These are phyloP conservation scores for Trematomus loennbergii DNA, from an alignment of 2,113 vertebrate species.

Conservation along the genomic window DNA sequence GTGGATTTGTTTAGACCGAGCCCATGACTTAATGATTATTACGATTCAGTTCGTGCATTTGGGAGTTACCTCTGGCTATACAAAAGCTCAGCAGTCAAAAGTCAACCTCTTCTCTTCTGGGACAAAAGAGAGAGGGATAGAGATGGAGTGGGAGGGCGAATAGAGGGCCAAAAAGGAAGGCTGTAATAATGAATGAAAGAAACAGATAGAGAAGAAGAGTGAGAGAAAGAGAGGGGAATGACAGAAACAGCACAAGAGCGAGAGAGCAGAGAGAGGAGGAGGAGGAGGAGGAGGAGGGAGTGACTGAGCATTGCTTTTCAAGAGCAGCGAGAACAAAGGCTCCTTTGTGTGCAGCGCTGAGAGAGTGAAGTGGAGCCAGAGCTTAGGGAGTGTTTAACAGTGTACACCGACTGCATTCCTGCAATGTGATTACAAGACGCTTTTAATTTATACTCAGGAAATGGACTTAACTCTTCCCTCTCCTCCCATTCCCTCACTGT, in stretches of 20 bases:
- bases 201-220: slow-evolving; percentile 51
- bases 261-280: slow-evolving; percentile 31
- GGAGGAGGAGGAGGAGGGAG: slow-evolving; percentile 74
- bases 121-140: slow-evolving; percentile 20
- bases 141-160: slow-evolving; percentile 31
- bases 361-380: slow-evolving; percentile 85
- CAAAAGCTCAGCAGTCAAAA: slow-evolving; percentile 17
- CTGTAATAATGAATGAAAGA: slow-evolving; percentile 71
- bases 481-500: slow-evolving; percentile 54
- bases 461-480: slow-evolving; percentile 84
- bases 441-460: slow-evolving; percentile 87
- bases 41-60: slow-evolving; percentile 38
- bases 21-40: slow-evolving; percentile 40
- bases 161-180: slow-evolving; percentile 40
- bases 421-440: slow-evolving; percentile 86
- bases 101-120: slow-evolving; percentile 19
- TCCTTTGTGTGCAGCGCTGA: slow-evolving; percentile 85
- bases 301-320: slow-evolving; percentile 84
- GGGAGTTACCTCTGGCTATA: slow-evolving; percentile 16
- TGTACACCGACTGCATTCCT: slow-evolving; percentile 88
- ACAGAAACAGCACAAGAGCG: slow-evolving; percentile 61
- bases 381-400: slow-evolving; percentile 87
- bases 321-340: slow-evolving; percentile 87
- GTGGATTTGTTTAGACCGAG: slow-evolving; percentile 51
- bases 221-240: slow-evolving; percentile 42